Evolutionary conservation across 2,797 vertebrate species (phyloP), one percentile per base, ranked within the genome.

Genomic region (Ctenopoma kingsleyae): DNA sequence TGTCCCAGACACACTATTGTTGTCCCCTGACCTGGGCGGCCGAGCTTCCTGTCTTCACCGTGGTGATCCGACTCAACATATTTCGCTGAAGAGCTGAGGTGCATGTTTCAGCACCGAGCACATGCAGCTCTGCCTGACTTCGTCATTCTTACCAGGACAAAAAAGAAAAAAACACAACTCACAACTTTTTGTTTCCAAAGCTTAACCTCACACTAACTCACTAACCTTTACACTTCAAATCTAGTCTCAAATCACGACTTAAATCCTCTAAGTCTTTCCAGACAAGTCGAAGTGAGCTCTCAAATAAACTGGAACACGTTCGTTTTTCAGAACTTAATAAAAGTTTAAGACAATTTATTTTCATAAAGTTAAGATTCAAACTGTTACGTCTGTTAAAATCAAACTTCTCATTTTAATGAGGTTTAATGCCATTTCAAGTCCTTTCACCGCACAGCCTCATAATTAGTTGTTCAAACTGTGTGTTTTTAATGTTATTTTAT

Each of bases 1-100:
- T 92, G 91, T 76, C 66, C 43, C 78, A 56, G 20, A 74, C 55
- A 48, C 13, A 63, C 82, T 78, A 81, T 87, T 90, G 84, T 84
- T 81, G 64, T 78, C 80, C 75, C 54, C 35, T 67, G 81, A 71
- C 78, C 82, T 0, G 7, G 15, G 52, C 54, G 32, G 58, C 40
- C 7, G 9, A 6, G 22, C 79, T 83, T 91, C 90, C 88, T 83
- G 83, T 75, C 78, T 73, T 77, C 66, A 36, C 27, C 0, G 41
- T 53, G 53, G 57, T 0, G 50, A 62, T 40, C 56, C 30, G 22
- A 55, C 20, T 40, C 4, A 13, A 46, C 53, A 50, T 38, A 27
- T 70, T 53, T 76, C 59, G 12, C 20, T 17, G 22, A 51, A 38
- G 22, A 46, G 22, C 40, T 55, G 47, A 54, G 10, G 13, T 17